Evolutionary conservation across 2,797 vertebrate genomes (phyloP).

Genomic region (Antennarius maculatus): DNA sequence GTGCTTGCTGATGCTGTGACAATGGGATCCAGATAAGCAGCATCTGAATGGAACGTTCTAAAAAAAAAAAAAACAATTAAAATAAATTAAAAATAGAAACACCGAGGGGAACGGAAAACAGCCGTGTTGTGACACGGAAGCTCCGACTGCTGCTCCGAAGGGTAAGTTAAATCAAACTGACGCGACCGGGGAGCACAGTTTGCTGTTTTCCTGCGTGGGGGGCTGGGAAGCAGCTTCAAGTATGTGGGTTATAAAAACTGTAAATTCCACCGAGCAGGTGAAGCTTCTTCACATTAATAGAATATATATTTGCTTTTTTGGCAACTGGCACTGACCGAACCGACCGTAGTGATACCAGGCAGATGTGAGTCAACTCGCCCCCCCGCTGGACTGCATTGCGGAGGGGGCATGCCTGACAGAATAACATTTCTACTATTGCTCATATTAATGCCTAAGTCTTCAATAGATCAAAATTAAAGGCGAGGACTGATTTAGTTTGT

Average conservation of each 20-base stretch:
- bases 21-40: constrained; percentile 73
- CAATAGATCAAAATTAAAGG: not conserved
- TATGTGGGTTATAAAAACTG: not conserved
- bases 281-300: not conserved
- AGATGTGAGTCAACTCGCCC: constrained; percentile 44
- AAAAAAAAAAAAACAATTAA: not conserved
- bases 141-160: constrained; percentile 38
- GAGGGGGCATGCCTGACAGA: constrained; percentile 48
- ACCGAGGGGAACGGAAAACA: constrained; percentile 18
- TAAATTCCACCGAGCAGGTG: constrained; percentile 25
- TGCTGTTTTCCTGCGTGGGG: constrained; percentile 15
- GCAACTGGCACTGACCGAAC: not conserved
- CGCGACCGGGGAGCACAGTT: constrained; percentile 30
- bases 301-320: constrained; percentile 1
- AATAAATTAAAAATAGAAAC: not conserved
- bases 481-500: not conserved
- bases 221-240: constrained; percentile 28
- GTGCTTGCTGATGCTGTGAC: constrained; percentile 78
- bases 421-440: constrained; percentile 7
- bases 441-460: not conserved
- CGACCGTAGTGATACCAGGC: constrained; percentile 5
- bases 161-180: constrained; percentile 50
- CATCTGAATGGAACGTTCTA: constrained; percentile 65
- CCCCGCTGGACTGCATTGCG: constrained; percentile 70
- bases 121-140: constrained; percentile 26